Percentiles rank a stretch among this genome's conserved stretches.
phyloP scores from a whole-genome alignment of 2,113 vertebrate species.

The Pygoscelis antarcticus region DNA sequence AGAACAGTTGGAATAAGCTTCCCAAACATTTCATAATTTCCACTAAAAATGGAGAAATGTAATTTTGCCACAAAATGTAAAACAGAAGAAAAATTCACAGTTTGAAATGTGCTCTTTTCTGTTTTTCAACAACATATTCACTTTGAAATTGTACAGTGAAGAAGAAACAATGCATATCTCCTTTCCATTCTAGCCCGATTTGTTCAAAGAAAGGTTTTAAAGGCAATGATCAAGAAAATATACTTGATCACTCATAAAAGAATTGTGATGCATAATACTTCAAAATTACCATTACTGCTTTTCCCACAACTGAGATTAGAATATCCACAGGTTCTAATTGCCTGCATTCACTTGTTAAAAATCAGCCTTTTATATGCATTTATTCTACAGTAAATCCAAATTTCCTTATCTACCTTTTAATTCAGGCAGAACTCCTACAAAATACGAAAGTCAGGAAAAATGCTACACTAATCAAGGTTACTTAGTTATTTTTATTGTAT shows the following conservation, averaged over 20 bases:
- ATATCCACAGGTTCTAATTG: slow-evolving; percentile 6
- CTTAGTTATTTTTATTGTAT: background rate
- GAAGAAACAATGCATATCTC: background rate
- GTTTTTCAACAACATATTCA: background rate
- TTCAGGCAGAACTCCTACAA: background rate
- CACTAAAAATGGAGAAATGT: background rate
- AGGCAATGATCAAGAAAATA: background rate
- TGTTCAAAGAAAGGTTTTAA: background rate
- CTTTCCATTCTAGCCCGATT: background rate
- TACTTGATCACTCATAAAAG: background rate
- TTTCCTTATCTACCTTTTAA: background rate
- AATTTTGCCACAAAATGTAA: background rate
- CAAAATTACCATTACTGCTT: background rate
- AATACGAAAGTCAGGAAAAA: background rate
- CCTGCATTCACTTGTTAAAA: background rate
- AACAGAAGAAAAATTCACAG: background rate
- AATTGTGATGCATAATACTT: background rate
- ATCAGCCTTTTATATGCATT: background rate
- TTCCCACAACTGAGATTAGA: background rate
- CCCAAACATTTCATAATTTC: background rate
- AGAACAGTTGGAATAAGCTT: background rate
- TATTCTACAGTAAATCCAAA: background rate
- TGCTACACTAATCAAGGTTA: background rate
- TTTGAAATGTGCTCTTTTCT: background rate
- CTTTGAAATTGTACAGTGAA: background rate